Evolutionary conservation across 2,797 vertebrate genomes (phyloP).

Genomic region (Cercopithecus petaurista): DNA sequence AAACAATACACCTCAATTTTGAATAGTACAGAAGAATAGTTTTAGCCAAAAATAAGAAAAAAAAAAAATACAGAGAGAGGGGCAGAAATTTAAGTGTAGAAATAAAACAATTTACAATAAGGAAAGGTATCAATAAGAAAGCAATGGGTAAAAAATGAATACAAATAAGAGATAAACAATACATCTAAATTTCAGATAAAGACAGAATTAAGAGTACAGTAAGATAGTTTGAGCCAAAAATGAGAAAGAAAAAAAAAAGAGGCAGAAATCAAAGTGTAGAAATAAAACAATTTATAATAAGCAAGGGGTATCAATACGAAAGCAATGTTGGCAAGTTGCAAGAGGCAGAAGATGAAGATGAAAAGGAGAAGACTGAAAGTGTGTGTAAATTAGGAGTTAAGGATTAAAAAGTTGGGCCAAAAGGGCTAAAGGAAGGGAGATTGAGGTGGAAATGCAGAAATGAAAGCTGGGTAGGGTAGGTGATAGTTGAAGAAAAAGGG

Average conservation of each 20-base stretch:
- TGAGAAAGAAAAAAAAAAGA: not conserved
- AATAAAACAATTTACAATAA: not conserved
- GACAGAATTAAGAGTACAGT: not conserved
- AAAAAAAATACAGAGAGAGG: not conserved
- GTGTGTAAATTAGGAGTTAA: not conserved
- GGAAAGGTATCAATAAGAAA: not conserved
- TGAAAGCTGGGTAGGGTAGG: not conserved
- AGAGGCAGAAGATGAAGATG: not conserved
- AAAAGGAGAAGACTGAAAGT: not conserved
- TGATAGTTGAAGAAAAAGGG: not conserved
- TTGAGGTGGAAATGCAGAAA: not conserved
- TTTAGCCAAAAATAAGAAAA: not conserved
- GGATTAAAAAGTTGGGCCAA: not conserved
- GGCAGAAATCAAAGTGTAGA: not conserved
- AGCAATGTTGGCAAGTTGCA: not conserved
- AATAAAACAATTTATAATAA: not conserved
- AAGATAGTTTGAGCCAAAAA: not conserved
- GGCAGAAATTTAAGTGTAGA: not conserved
- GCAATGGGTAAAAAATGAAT: not conserved
- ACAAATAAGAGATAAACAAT: not conserved
- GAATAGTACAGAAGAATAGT: not conserved
- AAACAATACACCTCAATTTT: not conserved
- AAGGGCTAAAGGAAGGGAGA: not conserved
- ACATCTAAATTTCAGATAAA: not conserved
- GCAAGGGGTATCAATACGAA: not conserved